Percentiles rank a stretch among this genome's conserved stretches.
phyloP scores from a whole-genome alignment of 1,140 invertebrate species.

The Pomacea maculata region DNA sequence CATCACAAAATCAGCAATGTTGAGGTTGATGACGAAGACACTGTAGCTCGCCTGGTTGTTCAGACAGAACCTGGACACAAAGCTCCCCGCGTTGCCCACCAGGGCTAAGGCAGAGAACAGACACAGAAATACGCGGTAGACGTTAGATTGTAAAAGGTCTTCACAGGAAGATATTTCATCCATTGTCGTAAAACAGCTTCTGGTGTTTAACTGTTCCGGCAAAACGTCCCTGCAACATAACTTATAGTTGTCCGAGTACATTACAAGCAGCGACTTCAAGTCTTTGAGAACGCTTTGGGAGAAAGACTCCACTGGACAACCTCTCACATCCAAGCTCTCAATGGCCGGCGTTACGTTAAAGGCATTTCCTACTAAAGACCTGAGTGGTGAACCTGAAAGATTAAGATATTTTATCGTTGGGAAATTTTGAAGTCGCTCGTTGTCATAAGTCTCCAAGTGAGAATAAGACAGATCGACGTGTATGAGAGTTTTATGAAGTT shows the following conservation, averaged over 20 bases:
- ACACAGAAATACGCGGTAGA: conserved; percentile 22
- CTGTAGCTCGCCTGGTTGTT: conserved; percentile 7
- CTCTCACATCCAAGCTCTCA: not conserved
- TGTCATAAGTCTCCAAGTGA: not conserved
- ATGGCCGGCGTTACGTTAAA: not conserved
- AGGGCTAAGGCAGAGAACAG: conserved; percentile 25
- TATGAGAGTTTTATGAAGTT: too few species aligned
- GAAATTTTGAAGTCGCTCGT: not conserved
- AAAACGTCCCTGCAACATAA: not conserved
- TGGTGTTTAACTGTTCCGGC: not conserved
- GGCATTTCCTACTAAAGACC: not conserved
- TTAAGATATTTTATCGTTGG: not conserved
- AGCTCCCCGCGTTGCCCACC: conserved; percentile 33
- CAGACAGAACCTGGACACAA: conserved; percentile 19
- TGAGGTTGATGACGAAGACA: conserved; percentile 40
- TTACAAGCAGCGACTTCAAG: not conserved
- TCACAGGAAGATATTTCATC: conserved; percentile 10
- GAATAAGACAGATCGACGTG: not conserved
- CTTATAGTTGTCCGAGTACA: not conserved
- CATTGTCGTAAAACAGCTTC: not conserved
- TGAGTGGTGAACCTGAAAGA: not conserved
- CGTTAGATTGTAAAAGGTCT: not conserved
- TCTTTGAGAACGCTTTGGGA: not conserved
- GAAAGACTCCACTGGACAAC: not conserved
- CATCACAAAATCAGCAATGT: conserved; percentile 49